Conservation (phyloP, 1,140 invertebrate genomes). For the Danaus plexippus region DNA sequence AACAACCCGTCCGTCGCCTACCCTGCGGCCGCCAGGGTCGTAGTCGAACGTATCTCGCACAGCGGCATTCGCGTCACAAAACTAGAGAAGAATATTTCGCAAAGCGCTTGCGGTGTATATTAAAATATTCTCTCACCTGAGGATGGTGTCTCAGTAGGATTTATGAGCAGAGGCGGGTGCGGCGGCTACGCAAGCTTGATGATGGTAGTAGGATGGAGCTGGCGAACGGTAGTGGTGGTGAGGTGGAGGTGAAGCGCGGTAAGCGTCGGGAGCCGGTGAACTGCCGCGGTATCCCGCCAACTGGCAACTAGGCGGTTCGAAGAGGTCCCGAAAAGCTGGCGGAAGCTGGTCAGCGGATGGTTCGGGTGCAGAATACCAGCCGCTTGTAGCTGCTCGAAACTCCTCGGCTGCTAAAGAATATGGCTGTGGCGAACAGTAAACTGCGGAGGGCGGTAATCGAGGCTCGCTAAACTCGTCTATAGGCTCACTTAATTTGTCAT, state of each 20-base stretch:
- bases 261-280: conserved; percentile 67
- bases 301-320: conserved; percentile 73
- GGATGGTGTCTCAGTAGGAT: conserved; percentile 56
- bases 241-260: conserved; percentile 61
- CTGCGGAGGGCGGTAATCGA: conserved; percentile 65
- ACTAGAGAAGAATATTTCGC: conserved; percentile 36
- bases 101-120: conserved; percentile 29
- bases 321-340: conserved; percentile 55
- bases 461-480: conserved; percentile 64
- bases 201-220: conserved; percentile 70
- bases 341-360: conserved; percentile 65
- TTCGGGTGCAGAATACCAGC: conserved; percentile 74
- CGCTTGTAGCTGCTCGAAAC: conserved; percentile 71
- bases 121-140: conserved; percentile 45
- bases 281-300: conserved; percentile 73
- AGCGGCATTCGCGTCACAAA: conserved; percentile 50
- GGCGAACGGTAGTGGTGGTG: conserved; percentile 65
- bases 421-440: conserved; percentile 70
- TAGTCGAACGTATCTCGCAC: conserved; percentile 44
- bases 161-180: conserved; percentile 59
- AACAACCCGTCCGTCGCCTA: conserved; percentile 38
- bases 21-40: conserved; percentile 38
- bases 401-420: conserved; percentile 69
- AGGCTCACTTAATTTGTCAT: conserved; percentile 66
- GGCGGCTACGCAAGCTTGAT: conserved; percentile 67